Evolutionary conservation across 2,113 vertebrate genomes (phyloP).

Genomic region (Nematolebias whitei): DNA sequence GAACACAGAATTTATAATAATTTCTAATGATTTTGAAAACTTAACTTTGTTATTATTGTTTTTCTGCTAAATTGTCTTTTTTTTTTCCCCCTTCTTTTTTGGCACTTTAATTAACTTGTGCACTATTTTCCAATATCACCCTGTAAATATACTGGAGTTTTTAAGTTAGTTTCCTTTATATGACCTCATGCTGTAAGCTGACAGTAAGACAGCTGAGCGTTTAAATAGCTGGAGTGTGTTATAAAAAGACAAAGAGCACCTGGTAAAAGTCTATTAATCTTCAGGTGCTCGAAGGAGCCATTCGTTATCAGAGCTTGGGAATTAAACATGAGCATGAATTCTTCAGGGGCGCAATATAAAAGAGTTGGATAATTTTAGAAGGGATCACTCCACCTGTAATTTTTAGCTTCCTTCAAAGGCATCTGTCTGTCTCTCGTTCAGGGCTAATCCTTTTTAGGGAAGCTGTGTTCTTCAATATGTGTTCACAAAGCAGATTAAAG

Average conservation of each 20-base stretch:
- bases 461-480: slow-evolving; percentile 74
- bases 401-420: slow-evolving; percentile 79
- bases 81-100: neutral
- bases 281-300: slow-evolving; percentile 79
- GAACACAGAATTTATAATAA: no score
- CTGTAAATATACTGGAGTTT: slow-evolving; percentile 18
- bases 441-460: slow-evolving; percentile 76
- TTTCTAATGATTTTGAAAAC: neutral
- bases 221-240: slow-evolving; percentile 77
- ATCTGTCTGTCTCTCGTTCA: slow-evolving; percentile 78
- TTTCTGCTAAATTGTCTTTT: neutral
- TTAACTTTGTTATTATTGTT: neutral
- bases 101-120: neutral
- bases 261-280: slow-evolving; percentile 81
- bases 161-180: slow-evolving; percentile 49
- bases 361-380: slow-evolving; percentile 87
- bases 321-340: slow-evolving; percentile 86
- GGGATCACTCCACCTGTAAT: slow-evolving; percentile 84
- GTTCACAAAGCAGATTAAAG: slow-evolving; percentile 75
- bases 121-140: slow-evolving; percentile 15
- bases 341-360: slow-evolving; percentile 82
- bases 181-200: slow-evolving; percentile 62
- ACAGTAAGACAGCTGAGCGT: slow-evolving; percentile 67
- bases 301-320: slow-evolving; percentile 81
- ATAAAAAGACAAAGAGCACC: slow-evolving; percentile 80